Base-by-base conservation (phyloP, 2,113 vertebrate genomes). In the Bubo scandiacus region DNA sequence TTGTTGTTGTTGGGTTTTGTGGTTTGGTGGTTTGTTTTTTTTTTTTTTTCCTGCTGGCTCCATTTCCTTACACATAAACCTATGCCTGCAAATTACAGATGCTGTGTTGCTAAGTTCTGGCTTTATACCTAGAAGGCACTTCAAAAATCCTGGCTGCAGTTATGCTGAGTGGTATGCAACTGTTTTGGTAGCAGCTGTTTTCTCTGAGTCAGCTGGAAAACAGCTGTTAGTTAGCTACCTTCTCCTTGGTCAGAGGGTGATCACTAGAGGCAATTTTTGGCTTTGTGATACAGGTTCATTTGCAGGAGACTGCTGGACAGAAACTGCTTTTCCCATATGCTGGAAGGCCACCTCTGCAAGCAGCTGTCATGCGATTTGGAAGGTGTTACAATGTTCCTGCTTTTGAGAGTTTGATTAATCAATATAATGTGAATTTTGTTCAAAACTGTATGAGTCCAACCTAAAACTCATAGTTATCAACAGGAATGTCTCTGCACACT, bases 141-240 rank as follows among this genome's bases (percentile, higher is more conserved):
- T 74, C 54, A 75, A 8, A 94, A 89, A 92, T 70, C n/a, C 78
- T 95, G 95, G 92, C 91, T 82, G 49, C 7, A 4, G 62, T 10
- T 80, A 26, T 49, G 70, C 62, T 79, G 82, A 91, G 72, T 63
- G 36, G 61, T 88, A 19, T 0, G 4, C 0, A 1, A 32, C 90
- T 91, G 42, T 40, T 95, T 66, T 80, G 92, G 71, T 72, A 90
- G 74, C 94, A 95, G 94, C 91, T 97, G 92, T 55, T 95, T 95
- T 59, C 67, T 95, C 92, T 91, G 96, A 97, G 92, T 96, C 91
- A 95, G 89, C 89, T 96, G 94, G 78, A 96, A 94, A 91, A 42
- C 94, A 90, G 89, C 96, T 97, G 95, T 85, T 40, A 32, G 43
- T 27, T 30, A 51, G 42, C 61, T 73, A 62, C 91, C 73, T 87